Evolutionary conservation across 2,113 vertebrate species (phyloP), one percentile per base, ranked within the genome.

Genomic region (Nyctibius bracteatus): DNA sequence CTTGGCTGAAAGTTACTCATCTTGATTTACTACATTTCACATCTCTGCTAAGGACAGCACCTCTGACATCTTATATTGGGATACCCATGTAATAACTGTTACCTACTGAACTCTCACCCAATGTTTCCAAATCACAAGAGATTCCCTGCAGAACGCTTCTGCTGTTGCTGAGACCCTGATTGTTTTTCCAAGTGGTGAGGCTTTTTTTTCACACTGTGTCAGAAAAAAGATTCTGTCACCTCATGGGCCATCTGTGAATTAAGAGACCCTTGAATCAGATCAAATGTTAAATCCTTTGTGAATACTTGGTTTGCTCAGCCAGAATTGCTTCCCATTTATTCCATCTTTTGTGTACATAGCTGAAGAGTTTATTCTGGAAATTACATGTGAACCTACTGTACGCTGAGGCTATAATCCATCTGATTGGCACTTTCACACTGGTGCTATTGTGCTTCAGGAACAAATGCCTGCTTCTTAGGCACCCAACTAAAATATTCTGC

Each of bases 351-450:
- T 94, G 86, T 96, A 96, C 88, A 85, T 91, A 94, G 90, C 63
- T 78, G 58, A 94, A 96, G 75, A 95, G 95, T 97, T 95, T 96
- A 91, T 95, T 91, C 93, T 97, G 95, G 94, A 96, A 96, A 94
- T 93, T 92, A 90, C 90, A 88, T 94, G 85, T 51, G 75, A 94
- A 92, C 75, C 72, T 92, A 93, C 78, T 93, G 92, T 95, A 96
- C 0, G 6, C 58, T 52, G 88, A 81, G 74, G 71, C 81, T 95
- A 65, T 90, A 31, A 63, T 95, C 86, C 51, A 67, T 89, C 88
- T 88, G 92, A 95, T 86, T 93, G 88, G 94, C 83, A 90, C 85
- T 93, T 90, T 93, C 92, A 97, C 94, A 96, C 82, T 96, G 92
- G 79, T 11, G 55, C 81, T 83, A 86, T 96, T 96, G 88, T 97